A percentile compares a stretch with the other conserved stretches of the same genome.
These are phyloP conservation scores for Dicranocentrus wangi DNA, from an alignment of 2,888 invertebrate genomes.

Conservation along the genomic window DNA sequence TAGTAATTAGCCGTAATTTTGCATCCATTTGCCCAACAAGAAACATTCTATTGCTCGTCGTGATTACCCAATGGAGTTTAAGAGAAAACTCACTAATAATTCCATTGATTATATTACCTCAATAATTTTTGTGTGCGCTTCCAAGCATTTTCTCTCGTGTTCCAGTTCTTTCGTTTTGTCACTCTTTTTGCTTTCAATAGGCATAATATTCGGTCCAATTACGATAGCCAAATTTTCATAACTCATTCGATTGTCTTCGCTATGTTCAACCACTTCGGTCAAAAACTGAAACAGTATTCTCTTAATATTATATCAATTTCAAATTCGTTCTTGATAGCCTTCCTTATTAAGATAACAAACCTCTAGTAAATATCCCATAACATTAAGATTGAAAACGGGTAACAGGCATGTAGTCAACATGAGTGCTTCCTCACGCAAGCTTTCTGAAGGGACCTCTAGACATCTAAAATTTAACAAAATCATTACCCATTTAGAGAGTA, in stretches of 20 bases:
- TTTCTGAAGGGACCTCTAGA: slow-evolving; percentile 76
- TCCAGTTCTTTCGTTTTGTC: slow-evolving; percentile 75
- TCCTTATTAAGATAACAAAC: no score
- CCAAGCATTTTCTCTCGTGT: slow-evolving; percentile 78
- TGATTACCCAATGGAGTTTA: no score
- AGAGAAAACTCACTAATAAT: no score
- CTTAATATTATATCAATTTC: no score
- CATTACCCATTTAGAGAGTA: background rate
- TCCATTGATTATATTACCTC: no score
- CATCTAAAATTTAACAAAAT: slow-evolving; percentile 73
- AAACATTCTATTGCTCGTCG: no score
- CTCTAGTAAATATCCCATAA: slow-evolving; percentile 88
- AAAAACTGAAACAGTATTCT: slow-evolving; percentile 81
- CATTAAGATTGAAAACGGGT: slow-evolving; percentile 85
- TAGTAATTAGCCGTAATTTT: no score
- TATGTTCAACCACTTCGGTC: slow-evolving; percentile 81
- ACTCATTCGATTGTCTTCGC: slow-evolving; percentile 87
- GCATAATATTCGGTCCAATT: slow-evolving; percentile 90
- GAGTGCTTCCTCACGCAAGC: slow-evolving; percentile 79
- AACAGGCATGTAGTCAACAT: slow-evolving; percentile 82
- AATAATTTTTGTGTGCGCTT: slow-evolving; percentile 82
- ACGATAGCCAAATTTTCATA: slow-evolving; percentile 88
- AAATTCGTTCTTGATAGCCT: no score
- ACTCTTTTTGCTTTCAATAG: slow-evolving; percentile 77
- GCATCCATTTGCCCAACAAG: no score